Conservation (phyloP, 1,140 invertebrate genomes). For the Chlorops oryzae region DNA sequence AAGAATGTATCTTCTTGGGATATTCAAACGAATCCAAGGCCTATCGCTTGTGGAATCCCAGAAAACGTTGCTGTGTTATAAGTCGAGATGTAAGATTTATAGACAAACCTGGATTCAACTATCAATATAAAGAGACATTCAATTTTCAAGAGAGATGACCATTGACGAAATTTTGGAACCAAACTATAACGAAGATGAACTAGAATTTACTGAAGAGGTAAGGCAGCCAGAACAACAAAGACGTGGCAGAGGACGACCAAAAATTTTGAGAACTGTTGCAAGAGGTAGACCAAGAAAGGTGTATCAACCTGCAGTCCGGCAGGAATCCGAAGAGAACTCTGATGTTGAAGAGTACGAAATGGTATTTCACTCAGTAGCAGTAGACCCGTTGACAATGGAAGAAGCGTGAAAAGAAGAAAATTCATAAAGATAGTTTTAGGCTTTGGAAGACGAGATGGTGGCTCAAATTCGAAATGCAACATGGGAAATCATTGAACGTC, state of each 20-base stretch:
- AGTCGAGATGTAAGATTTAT: constrained; percentile 5
- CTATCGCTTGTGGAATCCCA: neutral
- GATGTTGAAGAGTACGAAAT: too few species aligned
- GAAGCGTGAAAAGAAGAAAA: too few species aligned
- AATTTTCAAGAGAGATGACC: neutral
- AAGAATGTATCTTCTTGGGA: constrained; percentile 2
- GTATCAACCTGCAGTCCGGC: too few species aligned
- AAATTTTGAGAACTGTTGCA: neutral
- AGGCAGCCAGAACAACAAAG: too few species aligned
- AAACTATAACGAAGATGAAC: neutral
- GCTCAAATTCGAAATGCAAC: too few species aligned
- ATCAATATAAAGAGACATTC: constrained; percentile 5
- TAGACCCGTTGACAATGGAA: too few species aligned
- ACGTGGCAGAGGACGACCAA: neutral
- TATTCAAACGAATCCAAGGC: constrained; percentile 8
- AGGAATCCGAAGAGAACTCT: too few species aligned
- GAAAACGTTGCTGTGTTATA: neutral
- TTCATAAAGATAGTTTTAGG: too few species aligned
- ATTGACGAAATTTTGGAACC: neutral
- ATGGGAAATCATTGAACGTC: too few species aligned
- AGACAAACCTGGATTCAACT: constrained; percentile 6
- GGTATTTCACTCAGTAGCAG: too few species aligned
- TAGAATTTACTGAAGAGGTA: neutral
- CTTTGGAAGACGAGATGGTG: too few species aligned
- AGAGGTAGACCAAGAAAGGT: constrained; percentile 4